Base-by-base conservation (phyloP, 2,888 invertebrate genomes). In the Ephialtes manifestator region DNA sequence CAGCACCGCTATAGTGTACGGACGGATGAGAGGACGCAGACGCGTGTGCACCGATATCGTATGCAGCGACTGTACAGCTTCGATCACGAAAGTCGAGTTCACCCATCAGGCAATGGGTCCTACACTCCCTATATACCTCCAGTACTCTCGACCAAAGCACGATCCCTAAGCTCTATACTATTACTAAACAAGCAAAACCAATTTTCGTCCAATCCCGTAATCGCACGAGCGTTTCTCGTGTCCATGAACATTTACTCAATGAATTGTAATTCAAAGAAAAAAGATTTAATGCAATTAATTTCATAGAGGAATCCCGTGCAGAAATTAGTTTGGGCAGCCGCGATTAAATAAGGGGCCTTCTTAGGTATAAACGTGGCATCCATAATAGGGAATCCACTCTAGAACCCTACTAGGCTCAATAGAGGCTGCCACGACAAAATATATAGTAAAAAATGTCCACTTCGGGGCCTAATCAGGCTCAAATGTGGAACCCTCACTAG, bases 31-130 rank as follows among this genome's bases (percentile, higher is more conserved):
- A 1, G 18, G 11, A 68, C n/a, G 28, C 24, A 11, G 48, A 20
- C 24, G 46, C 46, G 68, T 46, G 28, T 48, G 24, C 43, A 28
- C 24, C 46, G 13, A 68, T 28, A 68, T 68, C 48, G 48, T 48
- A 48, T 68, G 48, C 68, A 46, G 46, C 46, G 48, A 48, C 48
- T 68, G 68, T 39, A 18, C 18, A 18, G 63, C 10, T 48, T 48
- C 28, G 68, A 68, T 46, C 68, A 46, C 28, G 68, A 48, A 67
- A 67, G 46, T 67, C 46, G 67, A 46, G 67, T 39, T 67, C 39
- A 46, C 67, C 67, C 35, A 67, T 67, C 43, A 39, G 43, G 24
- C 46, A 24, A 67, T 67, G 46, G 46, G 67, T 13, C 35, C 67
- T 43, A 20, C 20, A 46, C 67, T 13, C 7, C 46, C 11, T 24